Evolutionary conservation across 2,113 vertebrate genomes (phyloP).

Genomic region (Neofelis nebulosa): DNA sequence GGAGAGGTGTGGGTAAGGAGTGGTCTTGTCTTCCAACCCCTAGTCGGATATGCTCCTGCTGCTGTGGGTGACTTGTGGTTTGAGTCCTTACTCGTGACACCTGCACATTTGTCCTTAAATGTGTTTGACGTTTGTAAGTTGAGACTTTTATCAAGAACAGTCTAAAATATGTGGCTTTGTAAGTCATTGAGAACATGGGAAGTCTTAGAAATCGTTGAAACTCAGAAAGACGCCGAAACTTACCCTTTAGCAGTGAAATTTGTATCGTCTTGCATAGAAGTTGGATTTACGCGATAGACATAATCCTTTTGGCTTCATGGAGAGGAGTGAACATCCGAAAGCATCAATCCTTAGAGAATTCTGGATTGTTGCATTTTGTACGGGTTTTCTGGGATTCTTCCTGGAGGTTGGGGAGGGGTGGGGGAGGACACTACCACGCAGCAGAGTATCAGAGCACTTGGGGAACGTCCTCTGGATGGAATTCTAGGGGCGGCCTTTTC

Average conservation of each 20-base stretch:
- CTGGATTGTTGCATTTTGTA: neutral
- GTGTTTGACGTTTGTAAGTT: neutral
- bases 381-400: neutral
- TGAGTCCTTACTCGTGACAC: neutral
- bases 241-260: neutral
- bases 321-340: neutral
- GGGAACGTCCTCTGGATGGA: neutral
- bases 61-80: neutral
- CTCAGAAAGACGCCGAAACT: neutral
- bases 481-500: neutral
- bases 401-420: neutral
- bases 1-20: neutral
- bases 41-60: neutral
- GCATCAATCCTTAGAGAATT: neutral
- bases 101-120: neutral
- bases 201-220: neutral
- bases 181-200: neutral
- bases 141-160: neutral
- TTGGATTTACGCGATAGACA: neutral
- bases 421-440: neutral
- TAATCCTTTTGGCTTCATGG: neutral
- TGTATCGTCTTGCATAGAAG: neutral
- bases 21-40: neutral
- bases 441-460: neutral
- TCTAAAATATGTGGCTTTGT: neutral